Evolutionary conservation across 1,140 invertebrate species (phyloP), one percentile per base, ranked within the genome.

Genomic region (Bombus affinis): DNA sequence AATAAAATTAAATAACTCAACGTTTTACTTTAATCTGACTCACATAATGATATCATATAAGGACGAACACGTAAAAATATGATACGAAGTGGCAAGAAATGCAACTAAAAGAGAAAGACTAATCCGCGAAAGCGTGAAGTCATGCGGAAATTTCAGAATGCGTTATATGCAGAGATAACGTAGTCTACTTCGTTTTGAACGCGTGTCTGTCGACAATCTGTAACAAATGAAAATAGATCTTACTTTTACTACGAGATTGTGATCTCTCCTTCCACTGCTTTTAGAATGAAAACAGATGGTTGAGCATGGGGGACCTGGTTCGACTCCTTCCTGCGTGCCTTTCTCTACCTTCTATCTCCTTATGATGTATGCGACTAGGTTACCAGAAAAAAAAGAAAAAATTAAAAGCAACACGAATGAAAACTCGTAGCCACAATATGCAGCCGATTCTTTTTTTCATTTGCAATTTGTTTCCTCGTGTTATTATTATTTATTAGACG

Each of bases 191-290:
- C 53, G n/a, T 39, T 84, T n/a, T 62, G 59, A 18, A 72, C 22
- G 39, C 42, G 8, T 74, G 18, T 81, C 70, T 62, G 70, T 47
- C 72, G 18, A 57, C 35, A 28, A 73, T 65, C 35, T 72, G 13
- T 39, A 57, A 39, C 28, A 82, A 88, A 82, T 86, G 59, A 86
- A 88, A 86, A 86, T 86, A 86, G 79, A 87, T 87, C 68, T 86
- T 66, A 39, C 66, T 76, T 87, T 87, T 59, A 44, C 72, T 37
- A 18, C 13, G 42, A 83, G 25, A 9, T n/a, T 66, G 44, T 59
- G 44, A 86, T 82, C 37, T 57, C 66, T 47, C 42, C 42, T 35
- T 37, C 18, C 53, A 47, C n/a, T 53, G 57, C 32, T n/a, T 77
- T 42, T 68, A 37, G 47, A 59, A 88, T 78, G 59, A 37, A 86